These are phyloP conservation scores for Hirundichthys speculiger DNA, from an alignment of 2,113 vertebrate genomes.

Conservation along the genomic window DNA sequence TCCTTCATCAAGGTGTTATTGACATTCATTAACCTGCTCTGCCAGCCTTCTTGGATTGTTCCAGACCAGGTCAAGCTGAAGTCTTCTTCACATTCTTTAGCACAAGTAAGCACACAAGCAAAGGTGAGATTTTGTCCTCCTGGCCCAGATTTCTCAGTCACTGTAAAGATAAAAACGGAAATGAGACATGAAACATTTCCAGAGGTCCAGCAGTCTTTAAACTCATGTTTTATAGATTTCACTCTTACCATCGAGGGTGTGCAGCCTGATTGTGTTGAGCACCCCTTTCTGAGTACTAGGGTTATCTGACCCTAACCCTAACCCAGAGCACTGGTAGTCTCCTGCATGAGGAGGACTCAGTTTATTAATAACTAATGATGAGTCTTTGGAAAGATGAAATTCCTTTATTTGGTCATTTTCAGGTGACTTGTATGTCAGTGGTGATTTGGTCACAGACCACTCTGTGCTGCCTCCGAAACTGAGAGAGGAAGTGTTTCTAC, in stretches of 20 bases:
- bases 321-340: constrained; percentile 52
- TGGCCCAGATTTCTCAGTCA: constrained; percentile 26
- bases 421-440: not conserved
- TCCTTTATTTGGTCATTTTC: not conserved
- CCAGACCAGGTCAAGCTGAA: constrained; percentile 60
- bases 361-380: constrained; percentile 43
- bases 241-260: constrained; percentile 57
- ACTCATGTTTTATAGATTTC: not conserved
- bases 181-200: not conserved
- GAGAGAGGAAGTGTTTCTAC: constrained; percentile 43
- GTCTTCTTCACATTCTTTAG: constrained; percentile 45
- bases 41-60: not conserved
- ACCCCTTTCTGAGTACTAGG: not conserved
- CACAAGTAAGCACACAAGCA: constrained; percentile 61
- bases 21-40: not conserved
- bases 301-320: too few species aligned
- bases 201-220: not conserved
- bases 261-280: constrained; percentile 36
- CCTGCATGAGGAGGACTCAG: constrained; percentile 47
- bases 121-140: constrained; percentile 40
- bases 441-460: constrained; percentile 18
- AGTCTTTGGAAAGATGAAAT: constrained; percentile 17
- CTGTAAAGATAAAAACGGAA: constrained; percentile 42
- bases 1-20: constrained; percentile 31
- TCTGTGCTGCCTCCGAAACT: not conserved